A percentile compares a stretch with the other conserved stretches of the same genome.
These are phyloP conservation scores for Argopecten irradians DNA, from an alignment of 1,140 invertebrate species.

Conservation along the genomic window DNA sequence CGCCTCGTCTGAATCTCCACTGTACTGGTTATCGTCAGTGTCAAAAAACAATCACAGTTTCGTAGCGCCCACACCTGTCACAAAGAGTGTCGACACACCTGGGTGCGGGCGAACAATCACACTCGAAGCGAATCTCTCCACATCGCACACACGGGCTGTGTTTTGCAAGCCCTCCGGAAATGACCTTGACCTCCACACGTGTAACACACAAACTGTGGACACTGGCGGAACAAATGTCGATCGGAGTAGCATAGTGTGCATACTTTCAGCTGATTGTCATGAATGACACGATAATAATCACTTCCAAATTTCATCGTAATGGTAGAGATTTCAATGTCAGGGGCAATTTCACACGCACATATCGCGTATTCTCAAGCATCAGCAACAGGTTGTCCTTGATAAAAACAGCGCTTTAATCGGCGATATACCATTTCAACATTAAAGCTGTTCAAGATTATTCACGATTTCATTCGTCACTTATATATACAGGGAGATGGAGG, in stretches of 20 bases:
- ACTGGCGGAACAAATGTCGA: background rate
- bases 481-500: conserved; percentile 33
- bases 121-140: background rate
- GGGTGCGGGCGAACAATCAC: no score
- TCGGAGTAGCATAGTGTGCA: background rate
- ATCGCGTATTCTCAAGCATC: conserved; percentile 39
- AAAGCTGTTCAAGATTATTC: background rate
- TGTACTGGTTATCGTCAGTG: no score
- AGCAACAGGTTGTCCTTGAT: background rate
- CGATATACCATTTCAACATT: conserved; percentile 26
- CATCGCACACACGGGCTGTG: background rate
- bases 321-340: background rate
- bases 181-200: background rate
- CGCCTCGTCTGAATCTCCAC: no score
- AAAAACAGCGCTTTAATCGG: background rate
- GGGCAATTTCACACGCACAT: background rate
- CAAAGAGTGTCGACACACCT: no score
- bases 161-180: background rate
- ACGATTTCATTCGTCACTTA: conserved; percentile 25
- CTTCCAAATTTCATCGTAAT: background rate
- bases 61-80: no score
- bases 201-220: background rate
- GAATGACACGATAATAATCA: background rate
- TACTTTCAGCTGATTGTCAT: background rate
- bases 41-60: no score